Conservation (phyloP, 2,113 vertebrate genomes). For the Tragelaphus scriptus region DNA sequence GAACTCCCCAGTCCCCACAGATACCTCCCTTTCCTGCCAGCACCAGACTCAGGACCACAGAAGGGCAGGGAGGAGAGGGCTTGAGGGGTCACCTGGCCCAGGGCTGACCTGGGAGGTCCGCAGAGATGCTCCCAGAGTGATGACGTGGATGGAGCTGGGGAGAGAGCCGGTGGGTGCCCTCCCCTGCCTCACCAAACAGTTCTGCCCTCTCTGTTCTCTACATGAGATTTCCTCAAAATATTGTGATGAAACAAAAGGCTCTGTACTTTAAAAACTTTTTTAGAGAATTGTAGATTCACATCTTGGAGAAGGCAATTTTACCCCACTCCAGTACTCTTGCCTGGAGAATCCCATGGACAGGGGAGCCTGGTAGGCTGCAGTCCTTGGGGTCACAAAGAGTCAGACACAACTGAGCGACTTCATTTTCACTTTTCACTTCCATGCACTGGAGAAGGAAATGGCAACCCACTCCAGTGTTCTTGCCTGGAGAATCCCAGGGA, state of each 20-base stretch:
- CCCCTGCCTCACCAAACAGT: not conserved
- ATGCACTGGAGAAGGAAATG: no score
- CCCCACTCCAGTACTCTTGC: no score
- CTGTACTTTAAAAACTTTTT: not conserved
- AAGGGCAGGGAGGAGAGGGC: not conserved
- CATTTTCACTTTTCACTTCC: no score
- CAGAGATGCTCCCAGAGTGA: not conserved
- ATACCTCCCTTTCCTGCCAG: not conserved
- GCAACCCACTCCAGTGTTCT: no score
- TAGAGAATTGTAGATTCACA: not conserved
- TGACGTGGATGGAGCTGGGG: rapidly evolving
- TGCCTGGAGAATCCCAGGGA: no score
- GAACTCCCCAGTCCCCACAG: not conserved
- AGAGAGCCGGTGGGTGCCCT: not conserved
- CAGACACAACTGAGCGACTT: no score
- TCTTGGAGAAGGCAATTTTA: no score
- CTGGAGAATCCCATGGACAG: no score
- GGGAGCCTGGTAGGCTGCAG: no score
- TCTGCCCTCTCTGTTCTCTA: not conserved
- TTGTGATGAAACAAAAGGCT: not conserved
- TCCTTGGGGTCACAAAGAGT: no score
- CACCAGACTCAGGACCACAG: not conserved
- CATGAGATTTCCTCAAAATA: not conserved
- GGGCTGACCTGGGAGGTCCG: not conserved
- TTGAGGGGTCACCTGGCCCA: not conserved